A percentile compares a stretch with the other conserved stretches of the same genome.
These are phyloP conservation scores for Tragelaphus strepsiceros DNA, from an alignment of 2,113 vertebrate genomes.

Conservation along the genomic window DNA sequence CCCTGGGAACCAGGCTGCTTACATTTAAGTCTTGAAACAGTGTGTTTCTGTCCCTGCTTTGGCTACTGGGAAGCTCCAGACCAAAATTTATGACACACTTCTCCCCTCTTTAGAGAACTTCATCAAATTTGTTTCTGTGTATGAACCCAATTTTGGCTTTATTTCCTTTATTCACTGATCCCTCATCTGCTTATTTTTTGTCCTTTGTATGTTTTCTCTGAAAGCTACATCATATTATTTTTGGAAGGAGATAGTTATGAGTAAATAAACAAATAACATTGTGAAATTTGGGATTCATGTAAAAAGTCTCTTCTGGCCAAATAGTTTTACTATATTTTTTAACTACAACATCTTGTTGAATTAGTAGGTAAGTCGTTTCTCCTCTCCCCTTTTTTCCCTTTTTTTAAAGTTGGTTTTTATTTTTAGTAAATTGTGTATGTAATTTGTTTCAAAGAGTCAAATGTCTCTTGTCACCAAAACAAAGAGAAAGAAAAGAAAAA, in stretches of 20 bases:
- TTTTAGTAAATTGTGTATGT: background rate
- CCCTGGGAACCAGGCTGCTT: background rate
- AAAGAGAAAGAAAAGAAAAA: background rate
- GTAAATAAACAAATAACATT: background rate
- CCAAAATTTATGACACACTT: background rate
- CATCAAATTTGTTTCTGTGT: background rate
- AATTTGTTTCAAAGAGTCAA: background rate
- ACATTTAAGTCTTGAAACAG: background rate
- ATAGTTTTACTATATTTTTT: background rate
- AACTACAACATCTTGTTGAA: background rate
- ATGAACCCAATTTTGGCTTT: background rate
- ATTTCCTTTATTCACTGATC: background rate
- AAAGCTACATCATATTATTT: constrained; percentile 1
- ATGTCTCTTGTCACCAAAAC: background rate
- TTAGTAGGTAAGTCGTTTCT: background rate
- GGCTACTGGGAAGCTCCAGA: background rate
- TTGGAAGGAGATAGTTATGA: constrained; percentile 2
- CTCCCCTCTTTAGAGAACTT: background rate
- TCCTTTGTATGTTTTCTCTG: background rate
- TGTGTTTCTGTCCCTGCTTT: background rate
- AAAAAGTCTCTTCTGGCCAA: background rate
- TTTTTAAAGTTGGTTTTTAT: background rate
- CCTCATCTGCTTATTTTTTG: constrained; percentile 7
- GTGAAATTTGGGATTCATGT: background rate
- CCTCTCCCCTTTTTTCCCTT: background rate